Conservation (phyloP, 2,113 vertebrate species). For the Chionomys nivalis region DNA sequence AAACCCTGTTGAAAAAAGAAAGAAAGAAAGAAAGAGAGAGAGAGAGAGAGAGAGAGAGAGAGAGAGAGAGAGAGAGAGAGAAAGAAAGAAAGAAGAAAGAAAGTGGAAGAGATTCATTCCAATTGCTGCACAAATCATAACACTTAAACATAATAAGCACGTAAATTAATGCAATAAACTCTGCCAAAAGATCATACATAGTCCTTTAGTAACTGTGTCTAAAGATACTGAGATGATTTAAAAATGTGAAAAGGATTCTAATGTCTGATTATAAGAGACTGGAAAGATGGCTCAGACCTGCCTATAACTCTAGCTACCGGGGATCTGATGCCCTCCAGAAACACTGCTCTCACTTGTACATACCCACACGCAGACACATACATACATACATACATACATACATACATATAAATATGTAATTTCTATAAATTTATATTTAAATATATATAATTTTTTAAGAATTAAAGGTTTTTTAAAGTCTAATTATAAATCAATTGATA, state of each 20-base stretch:
- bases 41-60: too few species aligned
- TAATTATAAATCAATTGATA: not conserved
- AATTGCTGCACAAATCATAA: not conserved
- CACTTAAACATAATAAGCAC: not conserved
- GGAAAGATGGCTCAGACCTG: not conserved
- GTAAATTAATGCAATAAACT: not conserved
- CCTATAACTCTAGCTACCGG: not conserved
- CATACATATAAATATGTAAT: too few species aligned
- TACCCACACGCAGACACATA: not conserved
- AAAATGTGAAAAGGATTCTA: not conserved
- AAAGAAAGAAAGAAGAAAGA: not conserved
- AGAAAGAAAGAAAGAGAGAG: too few species aligned
- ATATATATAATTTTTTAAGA: not conserved
- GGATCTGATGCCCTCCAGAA: not conserved
- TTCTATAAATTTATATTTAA: too few species aligned
- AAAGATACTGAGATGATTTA: not conserved
- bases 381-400: not conserved
- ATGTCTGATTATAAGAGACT: not conserved
- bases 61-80: too few species aligned
- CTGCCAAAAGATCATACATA: not conserved
- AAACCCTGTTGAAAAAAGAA: too few species aligned
- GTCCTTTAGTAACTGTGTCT: not conserved
- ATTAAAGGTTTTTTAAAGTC: not conserved
- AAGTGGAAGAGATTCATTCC: not conserved
- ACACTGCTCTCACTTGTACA: not conserved